phyloP scores from a whole-genome alignment of 2,113 vertebrate genomes.

The Bagarius yarrelli region DNA sequence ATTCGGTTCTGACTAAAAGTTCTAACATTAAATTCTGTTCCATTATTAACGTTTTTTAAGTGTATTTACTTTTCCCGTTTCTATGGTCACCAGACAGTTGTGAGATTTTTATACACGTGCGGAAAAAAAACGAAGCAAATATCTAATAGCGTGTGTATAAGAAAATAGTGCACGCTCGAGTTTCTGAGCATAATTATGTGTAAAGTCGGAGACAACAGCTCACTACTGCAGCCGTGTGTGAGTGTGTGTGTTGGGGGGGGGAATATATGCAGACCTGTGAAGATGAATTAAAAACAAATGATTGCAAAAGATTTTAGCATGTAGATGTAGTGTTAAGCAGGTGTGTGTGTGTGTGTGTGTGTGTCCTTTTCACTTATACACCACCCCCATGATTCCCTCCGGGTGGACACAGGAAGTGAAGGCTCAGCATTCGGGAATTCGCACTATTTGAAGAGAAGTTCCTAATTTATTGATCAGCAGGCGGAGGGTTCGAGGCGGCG shows the following conservation, averaged over 20 bases:
- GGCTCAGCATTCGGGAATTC: slow-evolving; percentile 55
- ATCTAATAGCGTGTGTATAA: neutral
- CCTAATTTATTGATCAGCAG: slow-evolving; percentile 59
- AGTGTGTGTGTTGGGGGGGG: neutral
- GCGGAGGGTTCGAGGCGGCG: slow-evolving; percentile 36
- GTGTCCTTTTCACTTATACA: neutral
- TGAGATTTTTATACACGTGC: too few species aligned
- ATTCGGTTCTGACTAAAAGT: neutral
- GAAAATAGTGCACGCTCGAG: neutral
- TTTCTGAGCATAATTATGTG: neutral
- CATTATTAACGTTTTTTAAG: neutral
- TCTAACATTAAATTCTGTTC: neutral
- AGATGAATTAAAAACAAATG: neutral
- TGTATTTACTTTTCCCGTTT: too few species aligned
- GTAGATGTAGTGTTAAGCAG: neutral
- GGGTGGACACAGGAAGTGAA: slow-evolving; percentile 45
- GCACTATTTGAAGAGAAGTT: slow-evolving; percentile 53
- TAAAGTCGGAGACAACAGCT: neutral
- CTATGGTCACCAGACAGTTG: too few species aligned
- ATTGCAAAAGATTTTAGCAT: neutral
- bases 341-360: slow-evolving; percentile 2
- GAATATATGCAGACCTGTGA: neutral
- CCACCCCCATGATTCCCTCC: slow-evolving; percentile 38
- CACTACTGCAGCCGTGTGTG: neutral
- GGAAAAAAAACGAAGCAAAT: too few species aligned